Percentiles rank a stretch among this genome's conserved stretches.
Evolutionary conservation across 2,113 vertebrate species (phyloP).

Genomic region (Anarrhichthys ocellatus): DNA sequence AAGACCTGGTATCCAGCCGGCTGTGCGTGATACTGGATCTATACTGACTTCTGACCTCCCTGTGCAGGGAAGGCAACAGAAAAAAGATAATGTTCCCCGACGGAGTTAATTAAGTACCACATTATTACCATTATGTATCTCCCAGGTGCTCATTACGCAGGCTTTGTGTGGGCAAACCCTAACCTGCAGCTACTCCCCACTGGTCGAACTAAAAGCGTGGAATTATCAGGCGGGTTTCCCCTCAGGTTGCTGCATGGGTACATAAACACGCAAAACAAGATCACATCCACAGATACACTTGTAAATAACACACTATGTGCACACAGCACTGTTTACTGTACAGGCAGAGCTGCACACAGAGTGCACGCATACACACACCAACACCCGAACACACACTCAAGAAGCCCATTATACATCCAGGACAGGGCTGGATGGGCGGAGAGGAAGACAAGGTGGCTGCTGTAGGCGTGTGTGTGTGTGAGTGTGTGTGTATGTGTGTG

Average conservation of each 20-base stretch:
- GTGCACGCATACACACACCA: not conserved
- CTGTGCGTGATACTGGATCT: constrained; percentile 22
- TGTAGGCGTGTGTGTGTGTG: constrained; percentile 1
- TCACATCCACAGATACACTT: constrained; percentile 18
- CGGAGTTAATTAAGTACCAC: constrained; percentile 55
- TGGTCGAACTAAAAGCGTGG: constrained; percentile 14
- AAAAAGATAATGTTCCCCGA: constrained; percentile 17
- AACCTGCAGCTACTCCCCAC: constrained; percentile 24
- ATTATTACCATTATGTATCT: constrained; percentile 58
- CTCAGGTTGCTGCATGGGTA: not conserved
- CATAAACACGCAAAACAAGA: constrained; percentile 15
- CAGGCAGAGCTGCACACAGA: not conserved
- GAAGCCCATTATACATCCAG: not conserved
- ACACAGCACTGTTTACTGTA: constrained; percentile 22
- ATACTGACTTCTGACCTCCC: constrained; percentile 39
- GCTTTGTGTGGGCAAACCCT: constrained; percentile 34
- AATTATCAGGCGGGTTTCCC: constrained; percentile 21
- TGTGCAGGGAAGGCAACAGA: constrained; percentile 12
- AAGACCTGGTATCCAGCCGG: not conserved
- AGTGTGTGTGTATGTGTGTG: not conserved
- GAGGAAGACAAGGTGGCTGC: not conserved
- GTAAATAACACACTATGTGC: constrained; percentile 12
- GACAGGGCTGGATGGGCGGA: not conserved
- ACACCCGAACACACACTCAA: not conserved
- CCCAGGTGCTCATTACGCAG: constrained; percentile 43